These are phyloP conservation scores for Gambelia wislizenii DNA, from an alignment of 2,797 vertebrate species.

Conservation along the genomic window DNA sequence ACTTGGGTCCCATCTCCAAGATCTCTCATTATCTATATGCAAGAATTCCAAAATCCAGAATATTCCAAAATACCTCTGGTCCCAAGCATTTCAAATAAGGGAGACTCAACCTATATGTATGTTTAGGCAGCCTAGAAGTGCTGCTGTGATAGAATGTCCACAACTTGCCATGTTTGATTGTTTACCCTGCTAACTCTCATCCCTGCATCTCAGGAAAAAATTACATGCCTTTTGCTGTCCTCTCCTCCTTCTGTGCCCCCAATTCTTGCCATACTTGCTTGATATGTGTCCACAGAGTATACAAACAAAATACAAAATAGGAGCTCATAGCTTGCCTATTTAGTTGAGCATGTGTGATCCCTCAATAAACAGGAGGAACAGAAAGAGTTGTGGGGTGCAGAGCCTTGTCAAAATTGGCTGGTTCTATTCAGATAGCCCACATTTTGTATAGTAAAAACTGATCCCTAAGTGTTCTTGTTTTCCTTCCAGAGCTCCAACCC, in stretches of 20 bases:
- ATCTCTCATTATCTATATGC: no score
- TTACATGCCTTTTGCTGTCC: not conserved
- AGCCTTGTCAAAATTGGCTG: not conserved
- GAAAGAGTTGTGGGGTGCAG: not conserved
- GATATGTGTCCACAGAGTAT: not conserved
- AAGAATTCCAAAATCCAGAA: no score
- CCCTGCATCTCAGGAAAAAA: not conserved
- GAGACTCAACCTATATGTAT: no score
- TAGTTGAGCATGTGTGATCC: not conserved
- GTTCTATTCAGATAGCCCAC: not conserved
- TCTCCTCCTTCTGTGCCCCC: no score
- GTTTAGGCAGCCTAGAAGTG: not conserved
- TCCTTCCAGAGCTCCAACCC: conserved; percentile 77
- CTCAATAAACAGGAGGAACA: not conserved
- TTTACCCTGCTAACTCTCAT: not conserved
- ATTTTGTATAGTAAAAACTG: not conserved
- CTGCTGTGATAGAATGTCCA: not conserved
- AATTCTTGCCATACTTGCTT: not conserved
- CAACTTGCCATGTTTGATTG: not conserved
- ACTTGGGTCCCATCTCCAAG: no score
- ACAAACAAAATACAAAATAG: not conserved
- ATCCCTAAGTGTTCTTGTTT: not conserved
- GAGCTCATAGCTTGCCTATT: not conserved
- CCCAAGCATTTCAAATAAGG: no score
- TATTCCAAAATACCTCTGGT: no score